Base-by-base conservation (phyloP, 2,113 vertebrate species). In the Sclerurus mexicanus region DNA sequence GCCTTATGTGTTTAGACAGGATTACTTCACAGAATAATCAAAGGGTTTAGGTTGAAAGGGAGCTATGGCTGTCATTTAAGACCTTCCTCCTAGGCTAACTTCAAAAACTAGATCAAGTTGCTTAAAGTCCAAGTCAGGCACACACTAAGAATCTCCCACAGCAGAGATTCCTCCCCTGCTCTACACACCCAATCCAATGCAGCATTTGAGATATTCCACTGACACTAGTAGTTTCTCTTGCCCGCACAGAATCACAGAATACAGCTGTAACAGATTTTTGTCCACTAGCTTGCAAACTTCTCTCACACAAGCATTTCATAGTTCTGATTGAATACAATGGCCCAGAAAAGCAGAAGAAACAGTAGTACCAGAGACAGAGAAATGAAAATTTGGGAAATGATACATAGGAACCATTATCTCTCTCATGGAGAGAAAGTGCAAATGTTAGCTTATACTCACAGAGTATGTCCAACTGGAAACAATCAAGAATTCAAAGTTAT, bases 121-220 rank as follows among this genome's bases (percentile, higher is more conserved):
- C 30, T 80, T 55, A 56, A 69, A 60, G 12, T 56, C n/a, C 20
- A 66, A 3, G 58, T 88, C 46, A 56, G 31, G 16, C 2, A 23
- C 7, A 12, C 67, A 56, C 67, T 55, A 52, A 74, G 76, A 85
- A 47, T 12, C 14, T 27, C 13, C 9, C 30, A 9, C 2, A 7
- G 5, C 10, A 59, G 16, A 69, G 37, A 60, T 85, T 71, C 11
- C n/a, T 58, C 8, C 56, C 10, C 10, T 67, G 37, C 37, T 58
- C 22, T 14, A 20, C 2, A 7, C 15, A 14, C 23, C 5, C 1
- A 1, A 14, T 39, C 35, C 42, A 39, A 11, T 19, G 42, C 10
- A 67, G 27, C 23, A 15, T 35, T 79, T 62, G 42, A 33, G 31
- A 19, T 18, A 7, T 5, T 33, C 4, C 23, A 6, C 13, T 42